Base-by-base conservation (phyloP, 2,888 invertebrate species). In the Eumacrocentrus americanus region DNA sequence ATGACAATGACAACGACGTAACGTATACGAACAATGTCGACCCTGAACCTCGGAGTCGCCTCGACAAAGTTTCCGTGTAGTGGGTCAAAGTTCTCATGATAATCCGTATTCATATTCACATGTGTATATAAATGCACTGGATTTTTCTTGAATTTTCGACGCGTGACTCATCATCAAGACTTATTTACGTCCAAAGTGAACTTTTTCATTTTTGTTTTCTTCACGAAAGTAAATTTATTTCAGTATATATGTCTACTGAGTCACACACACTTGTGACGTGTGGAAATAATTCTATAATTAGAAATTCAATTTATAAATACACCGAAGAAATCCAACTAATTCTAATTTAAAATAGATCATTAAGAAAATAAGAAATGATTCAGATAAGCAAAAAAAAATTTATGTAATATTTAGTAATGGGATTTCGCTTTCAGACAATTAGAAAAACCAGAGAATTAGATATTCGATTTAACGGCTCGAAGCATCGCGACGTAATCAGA, bases 381-480 rank as follows among this genome's bases (percentile, higher is more conserved):
- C n/a, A n/a, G n/a, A n/a, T n/a, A n/a, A 6, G 29, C 29, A 29
- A 29, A 29, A 29, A 29, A 29, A 29, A 29, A 29, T 29, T 29
- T n/a, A n/a, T n/a, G n/a, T n/a, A n/a, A n/a, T n/a, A n/a, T n/a
- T n/a, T n/a, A n/a, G n/a, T n/a, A n/a, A n/a, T n/a, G n/a, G n/a
- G n/a, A n/a, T n/a, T n/a, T 12, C 6, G 12, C 25, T 29, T 46
- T 46, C 14, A 14, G 29, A 23, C 12, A 29, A 25, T 34, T 34
- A 14, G 11, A 11, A 11, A 48, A 48, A 25, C 3, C n/a, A n/a
- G n/a, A n/a, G n/a, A n/a, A n/a, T 5, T 16, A 29, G 29, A 48
- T 34, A 25, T 25, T 46, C 23, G 22, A 51, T 51, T 51, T 51
- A 51, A 35, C 38, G 46, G 23, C 12, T 25, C 46, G 23, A 12